Evolutionary conservation across 1,140 invertebrate genomes (phyloP), one percentile per base, ranked within the genome.

Genomic region (Lethocerus indicus): DNA sequence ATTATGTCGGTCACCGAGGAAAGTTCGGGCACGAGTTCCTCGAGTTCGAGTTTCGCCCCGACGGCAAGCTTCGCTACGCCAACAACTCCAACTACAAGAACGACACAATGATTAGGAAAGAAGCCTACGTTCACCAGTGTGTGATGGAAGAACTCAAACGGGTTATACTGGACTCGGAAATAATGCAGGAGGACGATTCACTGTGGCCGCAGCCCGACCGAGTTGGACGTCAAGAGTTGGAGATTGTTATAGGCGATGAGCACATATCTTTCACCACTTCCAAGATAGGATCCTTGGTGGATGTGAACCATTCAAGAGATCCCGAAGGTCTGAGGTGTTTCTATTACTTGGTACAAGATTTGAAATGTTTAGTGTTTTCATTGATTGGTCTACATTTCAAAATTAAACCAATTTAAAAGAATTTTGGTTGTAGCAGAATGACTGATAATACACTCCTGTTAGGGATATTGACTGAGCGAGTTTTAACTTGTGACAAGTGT

Each of bases 1-100:
- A 98, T 64, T 98, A 98, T 63, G 92, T 98, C 26, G 95, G 95
- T 0, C 95, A 99, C 64, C 97, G 94, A 69, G 95, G 94, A 52
- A 98, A 98, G 71, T 98, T 98, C 67, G 94, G 94, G 2, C 95
- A 97, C 60, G 95, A 99, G 67, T 99, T 99, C 71, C 69, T 99
- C 1, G 95, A 99, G 65, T 99, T 98, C 64, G 95, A 98, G 67
- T 98, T 99, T 62, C 75, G 94, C 20, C 94, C 94, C 2, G 92
- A 98, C 67, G 94, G 93, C 44, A 98, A 98, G 67, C 67, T 99
- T 20, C 73, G 95, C 20, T 99, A 99, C 68, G 96, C 95, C 1
- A 99, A 99, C 69, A 99, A 99, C 66, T 97, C 92, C 0, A 99
- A 99, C 65, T 99, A 99, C 70, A 99, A 99, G 67, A 99, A 99